A percentile compares a stretch with the other conserved stretches of the same genome.
Evolutionary conservation across 2,113 vertebrate genomes (phyloP).

Genomic region (Manacus vitellinus): DNA sequence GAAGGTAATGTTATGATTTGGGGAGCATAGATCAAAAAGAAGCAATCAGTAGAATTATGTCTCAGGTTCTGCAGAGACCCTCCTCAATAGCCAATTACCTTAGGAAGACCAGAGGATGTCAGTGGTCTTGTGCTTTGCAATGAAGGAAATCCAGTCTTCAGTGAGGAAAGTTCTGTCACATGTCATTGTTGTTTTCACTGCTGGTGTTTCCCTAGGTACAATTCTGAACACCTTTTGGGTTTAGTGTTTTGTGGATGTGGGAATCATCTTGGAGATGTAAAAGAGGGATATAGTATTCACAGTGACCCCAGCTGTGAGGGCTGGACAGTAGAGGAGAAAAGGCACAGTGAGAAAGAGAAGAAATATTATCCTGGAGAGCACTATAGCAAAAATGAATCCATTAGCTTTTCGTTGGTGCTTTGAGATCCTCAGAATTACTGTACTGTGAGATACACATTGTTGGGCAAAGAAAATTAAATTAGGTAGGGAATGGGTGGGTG

Average conservation of each 20-base stretch:
- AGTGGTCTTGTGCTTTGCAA: neutral
- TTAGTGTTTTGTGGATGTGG: neutral
- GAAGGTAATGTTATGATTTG: constrained; percentile 75
- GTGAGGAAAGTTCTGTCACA: neutral
- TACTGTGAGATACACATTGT: neutral
- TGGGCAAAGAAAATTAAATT: neutral
- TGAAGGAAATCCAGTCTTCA: neutral
- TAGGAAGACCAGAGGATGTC: neutral
- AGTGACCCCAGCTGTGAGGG: neutral
- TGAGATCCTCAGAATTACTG: neutral
- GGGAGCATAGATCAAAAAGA: neutral
- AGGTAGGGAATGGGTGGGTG: neutral
- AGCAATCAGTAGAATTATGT: neutral
- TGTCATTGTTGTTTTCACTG: neutral
- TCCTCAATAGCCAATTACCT: neutral
- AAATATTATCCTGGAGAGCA: neutral
- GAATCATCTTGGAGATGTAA: neutral
- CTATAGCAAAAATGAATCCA: neutral
- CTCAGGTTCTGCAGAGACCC: neutral
- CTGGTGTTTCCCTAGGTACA: neutral
- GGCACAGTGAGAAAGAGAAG: neutral
- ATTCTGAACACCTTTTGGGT: neutral
- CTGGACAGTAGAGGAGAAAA: neutral
- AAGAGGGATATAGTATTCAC: neutral
- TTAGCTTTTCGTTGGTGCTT: neutral